Evolutionary conservation across 2,888 invertebrate species (phyloP), one percentile per base, ranked within the genome.

Genomic region (Aphelenchoides bicaudatus): DNA sequence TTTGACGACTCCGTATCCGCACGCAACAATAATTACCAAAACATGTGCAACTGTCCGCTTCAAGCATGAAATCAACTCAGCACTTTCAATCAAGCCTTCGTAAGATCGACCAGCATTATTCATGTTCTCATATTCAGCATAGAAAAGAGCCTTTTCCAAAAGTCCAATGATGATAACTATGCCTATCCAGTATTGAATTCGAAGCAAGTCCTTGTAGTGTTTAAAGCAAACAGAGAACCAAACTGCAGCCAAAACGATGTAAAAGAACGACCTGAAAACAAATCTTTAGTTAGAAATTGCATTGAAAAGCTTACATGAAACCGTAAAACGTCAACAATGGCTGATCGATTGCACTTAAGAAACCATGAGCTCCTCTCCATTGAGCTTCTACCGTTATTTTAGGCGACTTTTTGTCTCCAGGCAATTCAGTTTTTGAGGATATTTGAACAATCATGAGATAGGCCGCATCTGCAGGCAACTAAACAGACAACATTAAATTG

Each of bases 1-100:
- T 80, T 91, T 92, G 66, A 92, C 91, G 72, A 93, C 91, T 48
- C 93, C 93, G 82, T 91, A 93, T 48, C 93, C 93, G 48, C 93
- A 84, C 64, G 90, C 90, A 61, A 92, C 92, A 58, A 93, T 91
- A 58, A 94, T 88, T 66, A 93, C 90, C 56, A 94, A 83, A 88
- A 93, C 91, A 66, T 92, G 84, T 0, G 93, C 90, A 66, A 94
- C 83, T 0, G 91, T 89, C 52, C 92, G 83, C 82, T 94, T 94
- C 6, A 88, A 87, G 75, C 90, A 90, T 0, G 92, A 93, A 3
- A 92, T 86, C 82, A 91, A 85, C 82, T 92, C 92, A 0, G 92
- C 93, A 66, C 88, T 77, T 72, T 74, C 78, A 59, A 63, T 82
- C 71, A 28, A 87, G 27, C 78, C 75, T 27, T 73, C 70, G 47